Conservation (phyloP, 2,797 vertebrate genomes). For the Arnoldichthys spilopterus region DNA sequence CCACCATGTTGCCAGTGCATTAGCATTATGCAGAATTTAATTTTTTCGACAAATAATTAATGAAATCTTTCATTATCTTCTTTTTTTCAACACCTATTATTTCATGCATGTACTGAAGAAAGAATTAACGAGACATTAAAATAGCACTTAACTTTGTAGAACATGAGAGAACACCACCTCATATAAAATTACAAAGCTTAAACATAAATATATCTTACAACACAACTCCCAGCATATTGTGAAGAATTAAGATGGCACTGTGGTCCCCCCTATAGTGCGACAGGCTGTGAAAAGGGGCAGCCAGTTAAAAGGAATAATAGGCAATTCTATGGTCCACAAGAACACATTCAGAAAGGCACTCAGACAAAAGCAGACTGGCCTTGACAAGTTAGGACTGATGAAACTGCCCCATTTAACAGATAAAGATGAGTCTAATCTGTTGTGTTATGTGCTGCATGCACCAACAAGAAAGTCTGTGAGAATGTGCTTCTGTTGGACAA, state of each 20-base stretch:
- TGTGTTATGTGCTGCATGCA: constrained; percentile 30
- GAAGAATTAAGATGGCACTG: too few relatives aligned
- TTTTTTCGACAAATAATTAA: too few relatives aligned
- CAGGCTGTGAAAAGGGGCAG: neutral
- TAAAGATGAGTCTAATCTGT: constrained; percentile 35
- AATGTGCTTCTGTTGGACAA: constrained; percentile 7
- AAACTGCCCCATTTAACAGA: constrained; percentile 34
- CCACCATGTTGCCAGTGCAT: too few relatives aligned
- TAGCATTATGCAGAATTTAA: too few relatives aligned
- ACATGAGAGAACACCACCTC: too few relatives aligned
- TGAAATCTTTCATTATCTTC: too few relatives aligned
- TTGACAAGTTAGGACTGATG: constrained; percentile 14
- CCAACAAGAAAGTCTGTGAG: constrained; percentile 32
- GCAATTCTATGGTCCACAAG: neutral
- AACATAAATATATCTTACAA: neutral
- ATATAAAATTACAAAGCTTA: neutral
- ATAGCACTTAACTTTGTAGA: too few relatives aligned
- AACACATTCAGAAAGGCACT: neutral
- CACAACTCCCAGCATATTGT: neutral
- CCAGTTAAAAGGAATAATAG: neutral
- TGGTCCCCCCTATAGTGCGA: neutral
- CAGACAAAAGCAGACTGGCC: constrained; percentile 11
- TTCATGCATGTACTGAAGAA: too few relatives aligned
- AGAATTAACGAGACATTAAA: too few relatives aligned
- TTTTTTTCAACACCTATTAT: too few relatives aligned